Percentiles rank a stretch among this genome's conserved stretches.
These are phyloP conservation scores for Callyntrura sp. DNA, from an alignment of 2,888 invertebrate genomes.

Conservation along the genomic window DNA sequence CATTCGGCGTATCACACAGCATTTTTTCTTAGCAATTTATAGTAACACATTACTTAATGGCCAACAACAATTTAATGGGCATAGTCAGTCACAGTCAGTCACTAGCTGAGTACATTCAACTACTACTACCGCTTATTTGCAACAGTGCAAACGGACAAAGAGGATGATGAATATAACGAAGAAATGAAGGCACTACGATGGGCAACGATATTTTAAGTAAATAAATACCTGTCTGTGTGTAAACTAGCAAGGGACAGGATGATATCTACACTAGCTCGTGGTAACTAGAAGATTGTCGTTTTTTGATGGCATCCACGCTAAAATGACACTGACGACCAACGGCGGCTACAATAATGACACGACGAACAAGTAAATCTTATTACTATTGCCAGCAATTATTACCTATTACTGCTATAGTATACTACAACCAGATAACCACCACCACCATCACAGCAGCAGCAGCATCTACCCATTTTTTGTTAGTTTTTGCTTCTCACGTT, in stretches of 20 bases:
- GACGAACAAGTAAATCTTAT: not conserved
- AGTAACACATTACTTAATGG: not conserved
- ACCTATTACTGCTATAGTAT: not conserved
- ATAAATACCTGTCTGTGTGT: not conserved
- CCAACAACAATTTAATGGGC: slow-evolving; percentile 29
- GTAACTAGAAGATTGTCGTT: slow-evolving; percentile 4
- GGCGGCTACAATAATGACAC: not conserved
- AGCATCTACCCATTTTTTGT: no score
- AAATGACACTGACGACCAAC: not conserved
- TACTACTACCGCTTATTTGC: no score
- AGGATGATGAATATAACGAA: no score
- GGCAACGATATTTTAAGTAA: not conserved
- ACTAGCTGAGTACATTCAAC: no score
- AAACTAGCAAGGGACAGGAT: slow-evolving; percentile 18
- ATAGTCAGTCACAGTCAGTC: not conserved
- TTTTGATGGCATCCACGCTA: not conserved
- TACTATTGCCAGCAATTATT: slow-evolving; percentile 28
- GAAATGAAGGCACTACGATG: no score
- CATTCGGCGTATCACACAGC: not conserved
- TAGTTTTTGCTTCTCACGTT: slow-evolving; percentile 4
- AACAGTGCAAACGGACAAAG: no score
- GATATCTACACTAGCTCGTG: not conserved
- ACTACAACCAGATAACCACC: not conserved
- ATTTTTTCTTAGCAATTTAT: slow-evolving; percentile 7
- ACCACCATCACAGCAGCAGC: no score